Conservation (phyloP, 2,797 vertebrate species). For the Serranus cabrilla region DNA sequence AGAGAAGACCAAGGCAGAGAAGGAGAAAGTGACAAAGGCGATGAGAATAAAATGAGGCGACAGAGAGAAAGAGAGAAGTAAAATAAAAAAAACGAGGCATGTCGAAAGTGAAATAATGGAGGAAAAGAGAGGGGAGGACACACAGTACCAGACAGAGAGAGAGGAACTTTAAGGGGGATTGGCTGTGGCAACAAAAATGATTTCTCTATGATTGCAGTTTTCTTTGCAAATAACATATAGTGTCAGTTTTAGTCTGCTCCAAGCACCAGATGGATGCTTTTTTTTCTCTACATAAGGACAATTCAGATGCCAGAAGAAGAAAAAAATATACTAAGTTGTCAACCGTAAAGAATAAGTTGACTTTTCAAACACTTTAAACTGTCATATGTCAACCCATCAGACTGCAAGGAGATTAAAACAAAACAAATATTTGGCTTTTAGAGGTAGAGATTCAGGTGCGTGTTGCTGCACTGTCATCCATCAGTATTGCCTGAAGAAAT, state of each 20-base stretch:
- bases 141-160: slow-evolving; percentile 43
- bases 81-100: slow-evolving; percentile 29
- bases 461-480: slow-evolving; percentile 35
- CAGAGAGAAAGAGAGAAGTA: slow-evolving; percentile 45
- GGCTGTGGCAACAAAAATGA: slow-evolving; percentile 62
- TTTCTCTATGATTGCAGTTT: slow-evolving; percentile 65
- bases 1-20: slow-evolving; percentile 61
- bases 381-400: slow-evolving; percentile 63
- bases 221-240: slow-evolving; percentile 73
- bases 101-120: slow-evolving; percentile 64
- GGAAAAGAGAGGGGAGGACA: slow-evolving; percentile 28
- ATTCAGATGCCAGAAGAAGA: slow-evolving; percentile 60
- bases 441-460: slow-evolving; percentile 31
- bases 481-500: slow-evolving; percentile 43
- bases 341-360: slow-evolving; percentile 63
- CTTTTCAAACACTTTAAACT: slow-evolving; percentile 62
- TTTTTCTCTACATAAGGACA: slow-evolving; percentile 58
- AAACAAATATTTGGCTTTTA: slow-evolving; percentile 62
- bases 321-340: slow-evolving; percentile 54
- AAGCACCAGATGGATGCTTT: slow-evolving; percentile 67
- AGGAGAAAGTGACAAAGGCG: slow-evolving; percentile 60
- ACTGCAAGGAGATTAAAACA: slow-evolving; percentile 65
- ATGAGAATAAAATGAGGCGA: slow-evolving; percentile 66
- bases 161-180: slow-evolving; percentile 50
- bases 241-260: slow-evolving; percentile 70